These are phyloP conservation scores for Frankliniella fusca DNA, from an alignment of 2,888 invertebrate genomes.

Conservation along the genomic window DNA sequence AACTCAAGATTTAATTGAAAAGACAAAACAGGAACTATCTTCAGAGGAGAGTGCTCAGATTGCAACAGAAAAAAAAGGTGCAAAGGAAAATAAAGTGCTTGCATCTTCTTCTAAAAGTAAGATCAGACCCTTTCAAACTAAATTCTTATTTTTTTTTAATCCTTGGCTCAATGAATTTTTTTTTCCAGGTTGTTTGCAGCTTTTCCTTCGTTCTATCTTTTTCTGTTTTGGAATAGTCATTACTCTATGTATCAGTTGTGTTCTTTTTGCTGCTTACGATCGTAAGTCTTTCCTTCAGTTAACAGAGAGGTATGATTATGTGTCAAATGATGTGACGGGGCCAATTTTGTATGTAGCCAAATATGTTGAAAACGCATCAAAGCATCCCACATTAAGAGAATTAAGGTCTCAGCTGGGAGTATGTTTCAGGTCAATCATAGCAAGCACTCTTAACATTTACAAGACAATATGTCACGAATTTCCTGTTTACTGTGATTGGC, in stretches of 20 bases:
- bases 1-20: slow-evolving; percentile 29
- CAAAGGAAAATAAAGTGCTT: neutral
- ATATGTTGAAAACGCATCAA: neutral
- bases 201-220: neutral
- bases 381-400: neutral
- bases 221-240: neutral
- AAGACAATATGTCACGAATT: slow-evolving; percentile 7
- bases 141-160: neutral
- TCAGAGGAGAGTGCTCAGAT: neutral
- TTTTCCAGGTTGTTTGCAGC: neutral
- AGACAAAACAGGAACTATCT: neutral
- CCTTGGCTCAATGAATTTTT: neutral
- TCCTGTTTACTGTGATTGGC: neutral
- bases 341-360: neutral
- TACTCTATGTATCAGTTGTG: neutral
- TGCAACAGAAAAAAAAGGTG: neutral
- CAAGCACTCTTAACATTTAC: neutral
- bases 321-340: neutral
- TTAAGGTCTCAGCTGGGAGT: neutral
- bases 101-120: neutral
- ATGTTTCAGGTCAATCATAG: neutral
- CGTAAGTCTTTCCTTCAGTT: slow-evolving; percentile 1
- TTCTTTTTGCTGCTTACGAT: slow-evolving; percentile 22
- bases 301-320: neutral
- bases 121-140: neutral